phyloP scores from a whole-genome alignment of 2,113 vertebrate genomes.

The Tympanuchus pallidicinctus region DNA sequence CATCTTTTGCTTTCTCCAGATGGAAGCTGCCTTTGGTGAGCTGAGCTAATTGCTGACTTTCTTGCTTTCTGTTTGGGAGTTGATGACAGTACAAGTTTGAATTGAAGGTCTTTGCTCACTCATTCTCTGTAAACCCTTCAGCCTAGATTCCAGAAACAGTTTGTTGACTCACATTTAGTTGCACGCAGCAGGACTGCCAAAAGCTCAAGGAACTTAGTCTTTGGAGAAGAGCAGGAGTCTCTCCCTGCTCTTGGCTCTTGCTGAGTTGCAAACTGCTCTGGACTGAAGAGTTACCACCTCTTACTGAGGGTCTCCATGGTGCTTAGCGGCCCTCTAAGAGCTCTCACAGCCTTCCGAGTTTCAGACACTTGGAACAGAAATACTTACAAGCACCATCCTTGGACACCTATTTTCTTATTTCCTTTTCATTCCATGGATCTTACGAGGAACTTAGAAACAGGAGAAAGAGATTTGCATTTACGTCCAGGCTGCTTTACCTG shows the following conservation, averaged over 20 bases:
- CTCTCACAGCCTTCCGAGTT: neutral
- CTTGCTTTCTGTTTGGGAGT: neutral
- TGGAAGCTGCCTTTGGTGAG: neutral
- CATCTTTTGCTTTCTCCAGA: neutral
- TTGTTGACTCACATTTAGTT: fast-evolving
- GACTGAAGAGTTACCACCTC: neutral
- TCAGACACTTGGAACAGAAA: neutral
- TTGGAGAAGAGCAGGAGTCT: neutral
- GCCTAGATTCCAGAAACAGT: neutral
- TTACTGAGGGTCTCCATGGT: neutral
- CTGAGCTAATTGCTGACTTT: neutral
- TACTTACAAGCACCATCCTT: neutral
- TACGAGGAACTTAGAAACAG: neutral
- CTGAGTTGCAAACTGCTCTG: neutral
- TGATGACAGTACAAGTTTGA: neutral
- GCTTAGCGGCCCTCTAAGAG: neutral
- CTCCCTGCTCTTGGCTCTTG: neutral
- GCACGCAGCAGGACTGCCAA: neutral
- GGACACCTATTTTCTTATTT: neutral
- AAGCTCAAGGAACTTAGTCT: neutral
- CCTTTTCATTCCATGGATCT: neutral
- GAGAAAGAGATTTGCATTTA: neutral
- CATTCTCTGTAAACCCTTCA: neutral
- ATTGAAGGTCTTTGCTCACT: neutral
- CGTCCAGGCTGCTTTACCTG: neutral